Evolutionary conservation across 2,113 vertebrate genomes (phyloP).

Genomic region (Piaya cayana): DNA sequence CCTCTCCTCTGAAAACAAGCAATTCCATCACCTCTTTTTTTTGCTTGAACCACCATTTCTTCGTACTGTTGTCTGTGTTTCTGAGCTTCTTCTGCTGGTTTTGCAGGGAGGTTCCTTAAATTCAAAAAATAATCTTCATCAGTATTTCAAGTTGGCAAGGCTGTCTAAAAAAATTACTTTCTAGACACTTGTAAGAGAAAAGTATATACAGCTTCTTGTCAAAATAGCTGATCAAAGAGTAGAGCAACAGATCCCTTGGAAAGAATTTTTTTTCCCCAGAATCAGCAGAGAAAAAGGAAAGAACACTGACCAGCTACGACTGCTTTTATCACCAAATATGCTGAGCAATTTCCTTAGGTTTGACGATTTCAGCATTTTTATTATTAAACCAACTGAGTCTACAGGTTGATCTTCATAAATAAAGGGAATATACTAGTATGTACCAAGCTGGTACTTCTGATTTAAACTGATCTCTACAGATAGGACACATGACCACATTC

Average conservation of each 20-base stretch:
- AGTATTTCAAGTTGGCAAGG: neutral
- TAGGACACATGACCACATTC: neutral
- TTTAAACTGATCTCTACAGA: neutral
- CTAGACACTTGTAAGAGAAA: neutral
- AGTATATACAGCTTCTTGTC: neutral
- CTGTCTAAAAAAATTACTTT: neutral
- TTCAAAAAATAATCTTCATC: neutral
- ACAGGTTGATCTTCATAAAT: neutral
- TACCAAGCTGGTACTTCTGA: neutral
- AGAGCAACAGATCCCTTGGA: constrained; percentile 26
- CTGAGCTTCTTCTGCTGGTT: constrained; percentile 93
- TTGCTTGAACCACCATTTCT: constrained; percentile 95
- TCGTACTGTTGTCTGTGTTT: constrained; percentile 94
- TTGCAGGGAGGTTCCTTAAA: constrained; percentile 93
- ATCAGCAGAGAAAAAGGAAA: constrained; percentile 47
- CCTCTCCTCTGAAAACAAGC: neutral
- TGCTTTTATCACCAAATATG: constrained; percentile 10
- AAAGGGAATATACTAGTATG: neutral
- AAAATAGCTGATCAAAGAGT: constrained; percentile 17
- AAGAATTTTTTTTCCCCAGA: neutral
- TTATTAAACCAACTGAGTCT: constrained; percentile 16
- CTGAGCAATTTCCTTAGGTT: constrained; percentile 55
- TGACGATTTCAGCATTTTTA: constrained; percentile 52
- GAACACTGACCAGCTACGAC: neutral
- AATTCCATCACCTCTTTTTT: constrained; percentile 86